Evolutionary conservation across 1,140 invertebrate genomes (phyloP).

Genomic region (Drosophila malerkotliana): DNA sequence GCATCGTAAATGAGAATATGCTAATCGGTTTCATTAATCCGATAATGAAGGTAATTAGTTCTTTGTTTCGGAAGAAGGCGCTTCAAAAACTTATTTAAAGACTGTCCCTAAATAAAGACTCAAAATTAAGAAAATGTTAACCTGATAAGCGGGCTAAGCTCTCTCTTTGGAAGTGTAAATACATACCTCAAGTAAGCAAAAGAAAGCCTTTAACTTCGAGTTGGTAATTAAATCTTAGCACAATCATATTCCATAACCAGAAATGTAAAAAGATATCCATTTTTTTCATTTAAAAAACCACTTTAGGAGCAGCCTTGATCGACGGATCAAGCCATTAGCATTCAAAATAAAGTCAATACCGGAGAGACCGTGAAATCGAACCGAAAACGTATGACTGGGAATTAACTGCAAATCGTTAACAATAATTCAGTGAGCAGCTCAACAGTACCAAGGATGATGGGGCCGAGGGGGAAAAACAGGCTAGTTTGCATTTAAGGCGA

Average conservation of each 20-base stretch:
- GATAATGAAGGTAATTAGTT: conserved; percentile 63
- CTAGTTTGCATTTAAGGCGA: conserved; percentile 67
- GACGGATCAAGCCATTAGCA: conserved; percentile 69
- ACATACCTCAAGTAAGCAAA: background rate
- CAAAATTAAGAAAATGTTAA: background rate
- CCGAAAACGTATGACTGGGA: conserved; percentile 52
- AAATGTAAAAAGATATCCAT: background rate
- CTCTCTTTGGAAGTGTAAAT: background rate
- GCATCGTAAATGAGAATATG: conserved; percentile 76
- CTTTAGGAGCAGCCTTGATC: conserved; percentile 25
- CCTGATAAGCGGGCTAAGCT: background rate
- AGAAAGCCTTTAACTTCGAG: background rate
- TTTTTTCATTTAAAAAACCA: background rate
- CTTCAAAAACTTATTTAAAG: conserved; percentile 12
- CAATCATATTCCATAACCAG: background rate
- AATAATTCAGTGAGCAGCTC: conserved; percentile 61
- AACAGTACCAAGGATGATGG: conserved; percentile 8
- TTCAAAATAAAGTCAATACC: conserved; percentile 71
- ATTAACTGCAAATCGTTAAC: conserved; percentile 79
- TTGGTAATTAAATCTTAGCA: background rate
- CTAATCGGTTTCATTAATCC: conserved; percentile 77
- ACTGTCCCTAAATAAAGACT: background rate
- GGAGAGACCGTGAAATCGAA: conserved; percentile 59
- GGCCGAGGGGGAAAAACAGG: background rate
- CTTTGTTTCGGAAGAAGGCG: conserved; percentile 32